Percentiles rank a stretch among this genome's conserved stretches.
These are phyloP conservation scores for Drosophila demipolita DNA, from an alignment of 2,888 invertebrate species.

Conservation along the genomic window DNA sequence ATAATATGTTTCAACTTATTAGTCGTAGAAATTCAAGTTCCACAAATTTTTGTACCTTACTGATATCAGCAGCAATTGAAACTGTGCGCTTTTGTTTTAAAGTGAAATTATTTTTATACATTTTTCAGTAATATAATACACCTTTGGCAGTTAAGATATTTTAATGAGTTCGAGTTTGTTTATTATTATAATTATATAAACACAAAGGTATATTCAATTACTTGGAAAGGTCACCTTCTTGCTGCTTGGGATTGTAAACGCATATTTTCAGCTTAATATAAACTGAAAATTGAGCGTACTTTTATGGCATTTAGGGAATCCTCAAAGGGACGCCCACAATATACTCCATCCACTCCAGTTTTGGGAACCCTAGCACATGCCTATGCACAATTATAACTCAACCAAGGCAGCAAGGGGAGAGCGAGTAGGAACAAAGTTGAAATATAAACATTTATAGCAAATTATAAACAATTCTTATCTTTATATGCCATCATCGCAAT, in stretches of 20 bases:
- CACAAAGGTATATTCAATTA: conserved; percentile 2
- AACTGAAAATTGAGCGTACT: conserved; percentile 46
- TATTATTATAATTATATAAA: conserved; percentile 6
- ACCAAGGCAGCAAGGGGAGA: conserved; percentile 1
- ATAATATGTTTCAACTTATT: not conserved
- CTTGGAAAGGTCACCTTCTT: not conserved
- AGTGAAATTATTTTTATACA: not conserved
- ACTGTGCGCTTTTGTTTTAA: not conserved
- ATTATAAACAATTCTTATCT: conserved; percentile 69
- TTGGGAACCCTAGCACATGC: conserved; percentile 50
- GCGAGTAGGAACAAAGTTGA: conserved; percentile 31
- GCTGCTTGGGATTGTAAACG: not conserved
- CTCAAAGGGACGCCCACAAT: conserved; percentile 6
- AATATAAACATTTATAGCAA: conserved; percentile 63
- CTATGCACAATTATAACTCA: not conserved
- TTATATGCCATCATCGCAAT: conserved; percentile 51
- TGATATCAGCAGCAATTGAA: not conserved
- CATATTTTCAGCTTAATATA: conserved; percentile 43
- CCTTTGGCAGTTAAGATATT: too few species aligned
- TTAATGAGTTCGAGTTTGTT: not conserved
- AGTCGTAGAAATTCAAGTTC: not conserved
- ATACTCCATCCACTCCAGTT: conserved; percentile 2
- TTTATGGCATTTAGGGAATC: not conserved
- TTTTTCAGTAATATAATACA: not conserved
- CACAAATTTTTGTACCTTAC: not conserved